Percentiles rank a stretch among this genome's conserved stretches.
These are phyloP conservation scores for Molorchus minor DNA, from an alignment of 2,888 invertebrate species.

Conservation along the genomic window DNA sequence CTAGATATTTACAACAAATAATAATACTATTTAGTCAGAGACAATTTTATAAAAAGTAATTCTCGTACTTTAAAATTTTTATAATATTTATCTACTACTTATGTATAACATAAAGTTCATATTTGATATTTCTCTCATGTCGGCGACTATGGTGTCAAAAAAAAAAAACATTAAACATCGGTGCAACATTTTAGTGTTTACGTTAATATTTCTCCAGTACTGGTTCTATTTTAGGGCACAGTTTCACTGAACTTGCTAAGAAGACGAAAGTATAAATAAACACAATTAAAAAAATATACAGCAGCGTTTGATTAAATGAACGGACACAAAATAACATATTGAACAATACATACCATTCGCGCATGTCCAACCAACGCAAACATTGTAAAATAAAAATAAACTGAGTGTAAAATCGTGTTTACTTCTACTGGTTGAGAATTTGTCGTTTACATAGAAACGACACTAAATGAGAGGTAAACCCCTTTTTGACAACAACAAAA, in stretches of 20 bases:
- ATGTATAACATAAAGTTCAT: too few species aligned
- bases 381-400: conserved; percentile 63
- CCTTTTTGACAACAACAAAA: too few species aligned
- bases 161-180: too few species aligned
- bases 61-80: too few species aligned
- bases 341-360: conserved; percentile 63
- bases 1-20: too few species aligned
- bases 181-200: background rate
- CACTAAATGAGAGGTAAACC: conserved; percentile 20
- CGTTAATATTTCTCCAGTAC: conserved; percentile 60
- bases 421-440: conserved; percentile 25
- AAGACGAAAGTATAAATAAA: conserved; percentile 31
- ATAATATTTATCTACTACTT: too few species aligned
- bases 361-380: conserved; percentile 63
- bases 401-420: conserved; percentile 62
- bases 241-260: conserved; percentile 60
- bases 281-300: conserved; percentile 25
- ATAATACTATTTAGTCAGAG: too few species aligned
- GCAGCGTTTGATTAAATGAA: conserved; percentile 36
- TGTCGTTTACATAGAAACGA: conserved; percentile 13
- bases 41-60: too few species aligned
- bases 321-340: conserved; percentile 41
- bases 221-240: conserved; percentile 60
- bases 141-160: too few species aligned
- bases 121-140: too few species aligned